Evolutionary conservation across 1,140 invertebrate genomes (phyloP).

Genomic region (Popillia japonica): DNA sequence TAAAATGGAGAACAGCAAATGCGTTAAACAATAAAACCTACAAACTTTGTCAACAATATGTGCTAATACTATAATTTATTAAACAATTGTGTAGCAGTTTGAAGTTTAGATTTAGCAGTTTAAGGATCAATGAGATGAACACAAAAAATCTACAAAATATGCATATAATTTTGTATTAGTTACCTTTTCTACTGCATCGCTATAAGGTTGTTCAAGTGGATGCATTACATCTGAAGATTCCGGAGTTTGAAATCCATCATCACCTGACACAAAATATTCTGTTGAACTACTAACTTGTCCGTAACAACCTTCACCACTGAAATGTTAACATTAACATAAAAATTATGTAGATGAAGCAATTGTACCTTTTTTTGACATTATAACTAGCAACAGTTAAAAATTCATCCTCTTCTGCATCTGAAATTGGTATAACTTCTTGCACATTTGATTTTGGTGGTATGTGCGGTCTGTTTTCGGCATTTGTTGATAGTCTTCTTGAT

Average conservation of each 20-base stretch:
- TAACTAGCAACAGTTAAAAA: not conserved
- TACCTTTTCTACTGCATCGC: constrained; percentile 58
- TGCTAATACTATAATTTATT: no score
- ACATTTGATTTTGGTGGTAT: not conserved
- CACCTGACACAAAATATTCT: constrained; percentile 47
- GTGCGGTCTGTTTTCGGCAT: not conserved
- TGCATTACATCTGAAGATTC: constrained; percentile 52
- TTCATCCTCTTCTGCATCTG: constrained; percentile 53
- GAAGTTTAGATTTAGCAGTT: no score
- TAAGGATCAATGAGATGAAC: not conserved
- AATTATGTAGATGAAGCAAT: not conserved
- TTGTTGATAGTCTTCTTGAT: not conserved
- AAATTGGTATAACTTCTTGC: constrained; percentile 51
- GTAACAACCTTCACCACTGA: constrained; percentile 51
- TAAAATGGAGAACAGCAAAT: no score
- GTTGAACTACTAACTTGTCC: constrained; percentile 58
- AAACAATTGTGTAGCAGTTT: no score
- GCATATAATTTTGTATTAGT: not conserved
- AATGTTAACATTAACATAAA: not conserved
- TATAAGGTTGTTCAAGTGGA: constrained; percentile 56
- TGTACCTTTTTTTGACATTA: constrained; percentile 26
- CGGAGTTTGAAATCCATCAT: constrained; percentile 41
- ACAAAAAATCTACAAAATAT: no score
- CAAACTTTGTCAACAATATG: no score
- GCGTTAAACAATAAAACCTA: no score